Evolutionary conservation across 1,140 invertebrate genomes (phyloP), one percentile per base, ranked within the genome.

Genomic region (Zaprionus lachaisei): DNA sequence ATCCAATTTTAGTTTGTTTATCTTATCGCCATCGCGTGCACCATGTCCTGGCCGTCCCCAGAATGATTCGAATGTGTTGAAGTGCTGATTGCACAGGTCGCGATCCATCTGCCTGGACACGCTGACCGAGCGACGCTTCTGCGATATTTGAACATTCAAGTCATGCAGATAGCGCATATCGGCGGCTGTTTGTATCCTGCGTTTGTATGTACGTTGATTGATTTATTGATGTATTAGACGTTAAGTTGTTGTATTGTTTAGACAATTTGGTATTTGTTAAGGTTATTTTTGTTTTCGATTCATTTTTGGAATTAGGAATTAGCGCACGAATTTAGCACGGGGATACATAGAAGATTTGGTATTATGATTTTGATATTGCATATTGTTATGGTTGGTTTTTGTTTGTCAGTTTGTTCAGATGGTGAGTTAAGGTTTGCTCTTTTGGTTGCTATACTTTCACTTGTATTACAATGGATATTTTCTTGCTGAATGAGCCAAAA

Each of bases 11-110:
- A 92, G 65, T 80, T 93, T 93, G 65, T 83, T 91, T 57, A 69
- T 91, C 37, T 83, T 79, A n/a, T 84, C 71, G 51, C 84, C 71
- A 17, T 20, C 11, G 9, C 95, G 95, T 1, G 95, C 95, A 9
- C 95, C 95, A 78, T 95, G 94, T 28, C 95, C 95, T 1, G 95
- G 95, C 44, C 94, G 93, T 28, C 95, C 95, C 95, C 95, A 96
- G 62, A 95, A 94, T 49, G 93, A 93, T 71, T 93, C 93, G 94
- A 95, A 95, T 37, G 95, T 95, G 77, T 94, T 94, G 87, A 95
- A 95, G 83, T 96, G 95, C 76, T 93, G 93, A 68, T 93, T 93
- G 78, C 93, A 93, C 67, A 93, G 93, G 81, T 94, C 94, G 12
- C 93, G 90, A 66, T 96, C 95, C 74, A 93, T 92, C 65, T 94